Evolutionary conservation across 2,888 invertebrate species (phyloP).

Genomic region (Beris chalybata): DNA sequence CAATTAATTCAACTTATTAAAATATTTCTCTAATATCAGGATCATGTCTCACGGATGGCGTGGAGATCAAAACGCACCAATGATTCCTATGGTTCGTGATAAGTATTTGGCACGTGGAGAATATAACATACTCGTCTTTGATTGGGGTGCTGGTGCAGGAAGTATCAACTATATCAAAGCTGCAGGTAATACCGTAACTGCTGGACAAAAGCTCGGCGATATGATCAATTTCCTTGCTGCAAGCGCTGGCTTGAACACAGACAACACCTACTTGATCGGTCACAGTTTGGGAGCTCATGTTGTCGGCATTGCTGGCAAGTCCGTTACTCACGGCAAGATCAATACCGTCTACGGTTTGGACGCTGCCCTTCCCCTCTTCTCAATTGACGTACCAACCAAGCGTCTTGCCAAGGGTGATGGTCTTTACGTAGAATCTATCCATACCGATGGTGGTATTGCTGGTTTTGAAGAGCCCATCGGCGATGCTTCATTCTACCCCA

Average conservation of each 20-base stretch:
- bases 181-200: constrained; percentile 51
- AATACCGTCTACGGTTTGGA: constrained; percentile 58
- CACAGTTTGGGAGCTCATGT: constrained; percentile 64
- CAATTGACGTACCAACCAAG: constrained; percentile 42
- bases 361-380: constrained; percentile 43
- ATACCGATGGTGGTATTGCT: constrained; percentile 42
- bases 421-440: constrained; percentile 43
- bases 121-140: constrained; percentile 63
- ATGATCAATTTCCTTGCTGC: constrained; percentile 54
- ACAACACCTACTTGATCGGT: constrained; percentile 59
- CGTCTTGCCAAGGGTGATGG: constrained; percentile 39
- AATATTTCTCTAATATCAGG: constrained; percentile 17
- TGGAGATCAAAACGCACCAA: constrained; percentile 57
- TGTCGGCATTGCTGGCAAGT: constrained; percentile 62
- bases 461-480: constrained; percentile 42
- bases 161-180: constrained; percentile 62
- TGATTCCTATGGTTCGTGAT: constrained; percentile 42
- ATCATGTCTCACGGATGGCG: constrained; percentile 62
- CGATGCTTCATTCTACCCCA: constrained; percentile 44
- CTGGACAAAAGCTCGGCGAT: constrained; percentile 46
- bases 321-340: constrained; percentile 58
- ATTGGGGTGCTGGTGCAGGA: constrained; percentile 61
- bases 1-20: background rate
- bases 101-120: constrained; percentile 62
- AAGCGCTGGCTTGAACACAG: constrained; percentile 56